Evolutionary conservation across 2,888 invertebrate species (phyloP).

Genomic region (Cheiracanthium punctorium): DNA sequence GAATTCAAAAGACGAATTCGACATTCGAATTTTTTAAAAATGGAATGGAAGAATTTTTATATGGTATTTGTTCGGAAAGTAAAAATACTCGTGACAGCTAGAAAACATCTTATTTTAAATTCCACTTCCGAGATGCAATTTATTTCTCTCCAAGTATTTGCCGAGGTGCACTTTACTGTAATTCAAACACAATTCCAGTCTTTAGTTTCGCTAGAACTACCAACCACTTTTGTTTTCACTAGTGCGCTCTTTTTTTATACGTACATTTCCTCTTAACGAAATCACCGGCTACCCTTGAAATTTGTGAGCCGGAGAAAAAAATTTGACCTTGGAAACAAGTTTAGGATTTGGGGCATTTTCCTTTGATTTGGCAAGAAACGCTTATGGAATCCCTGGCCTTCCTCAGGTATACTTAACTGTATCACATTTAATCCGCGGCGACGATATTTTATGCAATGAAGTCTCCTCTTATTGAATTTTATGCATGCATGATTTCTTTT

Average conservation of each 20-base stretch:
- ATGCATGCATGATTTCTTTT: too few relatives aligned
- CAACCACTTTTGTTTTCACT: not conserved
- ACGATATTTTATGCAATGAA: too few relatives aligned
- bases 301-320: not conserved
- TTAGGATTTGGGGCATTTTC: constrained; percentile 2
- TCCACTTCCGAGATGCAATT: too few relatives aligned
- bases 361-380: not conserved
- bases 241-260: not conserved
- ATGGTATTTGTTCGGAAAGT: too few relatives aligned
- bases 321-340: not conserved
- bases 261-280: not conserved
- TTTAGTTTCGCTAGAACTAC: not conserved
- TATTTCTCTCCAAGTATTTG: too few relatives aligned
- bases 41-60: too few relatives aligned
- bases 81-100: too few relatives aligned
- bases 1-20: too few relatives aligned
- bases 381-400: not conserved
- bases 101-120: too few relatives aligned
- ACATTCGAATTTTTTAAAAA: too few relatives aligned
- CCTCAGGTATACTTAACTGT: not conserved
- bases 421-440: too few relatives aligned
- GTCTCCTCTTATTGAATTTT: too few relatives aligned
- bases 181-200: not conserved
- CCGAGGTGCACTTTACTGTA: not conserved
- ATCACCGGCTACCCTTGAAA: constrained; percentile 10